phyloP scores from a whole-genome alignment of 2,888 invertebrate genomes.

The Catocala nupta region DNA sequence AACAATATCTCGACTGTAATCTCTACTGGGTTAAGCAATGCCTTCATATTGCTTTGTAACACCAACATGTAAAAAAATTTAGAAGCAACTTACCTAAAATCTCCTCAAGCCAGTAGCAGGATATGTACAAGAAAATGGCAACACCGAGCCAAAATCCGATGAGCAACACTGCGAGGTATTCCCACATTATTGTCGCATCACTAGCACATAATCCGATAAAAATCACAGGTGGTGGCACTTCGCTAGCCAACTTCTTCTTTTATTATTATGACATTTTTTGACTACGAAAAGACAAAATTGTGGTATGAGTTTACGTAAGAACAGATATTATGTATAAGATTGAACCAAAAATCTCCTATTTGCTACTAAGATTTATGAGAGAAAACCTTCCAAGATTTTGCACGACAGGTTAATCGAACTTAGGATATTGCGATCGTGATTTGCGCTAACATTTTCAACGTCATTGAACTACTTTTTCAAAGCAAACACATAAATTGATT shows the following conservation, averaged over 20 bases:
- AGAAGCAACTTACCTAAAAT: slow-evolving; percentile 85
- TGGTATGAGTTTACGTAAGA: slow-evolving; percentile 28
- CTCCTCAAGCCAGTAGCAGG: slow-evolving; percentile 88
- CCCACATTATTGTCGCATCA: slow-evolving; percentile 75
- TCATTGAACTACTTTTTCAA: too few relatives aligned
- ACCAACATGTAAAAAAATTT: background rate
- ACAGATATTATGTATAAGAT: too few relatives aligned
- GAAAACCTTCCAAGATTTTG: too few relatives aligned
- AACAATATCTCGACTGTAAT: too few relatives aligned
- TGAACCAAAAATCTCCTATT: too few relatives aligned
- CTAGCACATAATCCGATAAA: slow-evolving; percentile 34
- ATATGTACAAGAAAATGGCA: slow-evolving; percentile 83
- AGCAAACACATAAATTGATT: too few relatives aligned
- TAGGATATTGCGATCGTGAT: too few relatives aligned
- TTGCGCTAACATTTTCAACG: too few relatives aligned
- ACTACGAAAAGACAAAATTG: background rate
- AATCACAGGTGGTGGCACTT: slow-evolving; percentile 29
- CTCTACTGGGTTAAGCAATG: too few relatives aligned
- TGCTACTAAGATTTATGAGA: too few relatives aligned
- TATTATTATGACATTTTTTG: slow-evolving; percentile 24
- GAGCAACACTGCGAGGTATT: slow-evolving; percentile 77
- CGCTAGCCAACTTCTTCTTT: slow-evolving; percentile 29
- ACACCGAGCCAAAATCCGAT: slow-evolving; percentile 84
- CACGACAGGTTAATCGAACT: too few relatives aligned
- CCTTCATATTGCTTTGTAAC: too few relatives aligned